Evolutionary conservation across 2,888 invertebrate genomes (phyloP).

Genomic region (Macaria liturata): DNA sequence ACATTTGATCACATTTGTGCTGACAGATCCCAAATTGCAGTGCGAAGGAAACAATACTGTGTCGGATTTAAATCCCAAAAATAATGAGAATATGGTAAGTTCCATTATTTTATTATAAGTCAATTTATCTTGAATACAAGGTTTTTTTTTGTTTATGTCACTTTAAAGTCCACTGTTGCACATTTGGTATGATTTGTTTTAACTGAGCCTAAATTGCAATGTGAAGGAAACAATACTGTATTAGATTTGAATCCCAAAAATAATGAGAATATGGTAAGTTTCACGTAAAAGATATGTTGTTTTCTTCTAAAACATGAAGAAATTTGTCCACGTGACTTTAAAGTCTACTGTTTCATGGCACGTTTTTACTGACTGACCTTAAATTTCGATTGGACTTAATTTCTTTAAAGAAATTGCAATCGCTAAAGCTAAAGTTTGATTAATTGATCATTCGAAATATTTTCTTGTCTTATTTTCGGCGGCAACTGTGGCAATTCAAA

Average conservation of each 20-base stretch:
- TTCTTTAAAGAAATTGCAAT: too few species aligned
- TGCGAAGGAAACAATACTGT: slow-evolving; percentile 85
- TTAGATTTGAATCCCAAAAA: slow-evolving; percentile 86
- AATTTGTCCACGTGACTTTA: too few species aligned
- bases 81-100: slow-evolving; percentile 82
- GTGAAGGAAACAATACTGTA: slow-evolving; percentile 84
- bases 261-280: slow-evolving; percentile 81
- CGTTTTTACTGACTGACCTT: too few species aligned
- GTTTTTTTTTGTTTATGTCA: slow-evolving; percentile 94
- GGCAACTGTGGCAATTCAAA: too few species aligned
- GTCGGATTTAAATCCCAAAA: slow-evolving; percentile 86
- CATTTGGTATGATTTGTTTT: slow-evolving; percentile 76
- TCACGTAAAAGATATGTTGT: background rate
- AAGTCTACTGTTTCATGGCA: too few species aligned
- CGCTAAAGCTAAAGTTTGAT: too few species aligned
- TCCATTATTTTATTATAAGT: background rate
- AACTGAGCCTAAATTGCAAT: slow-evolving; percentile 77
- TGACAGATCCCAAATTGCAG: slow-evolving; percentile 77
- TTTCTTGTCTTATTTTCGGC: too few species aligned
- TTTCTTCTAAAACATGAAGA: too few species aligned
- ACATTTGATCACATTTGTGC: slow-evolving; percentile 72
- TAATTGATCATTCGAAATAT: too few species aligned
- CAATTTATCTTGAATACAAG: slow-evolving; percentile 62
- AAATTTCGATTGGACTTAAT: too few species aligned
- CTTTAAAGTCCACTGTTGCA: slow-evolving; percentile 86